Conservation (phyloP, 1,140 invertebrate species). For the Orius laevigatus region DNA sequence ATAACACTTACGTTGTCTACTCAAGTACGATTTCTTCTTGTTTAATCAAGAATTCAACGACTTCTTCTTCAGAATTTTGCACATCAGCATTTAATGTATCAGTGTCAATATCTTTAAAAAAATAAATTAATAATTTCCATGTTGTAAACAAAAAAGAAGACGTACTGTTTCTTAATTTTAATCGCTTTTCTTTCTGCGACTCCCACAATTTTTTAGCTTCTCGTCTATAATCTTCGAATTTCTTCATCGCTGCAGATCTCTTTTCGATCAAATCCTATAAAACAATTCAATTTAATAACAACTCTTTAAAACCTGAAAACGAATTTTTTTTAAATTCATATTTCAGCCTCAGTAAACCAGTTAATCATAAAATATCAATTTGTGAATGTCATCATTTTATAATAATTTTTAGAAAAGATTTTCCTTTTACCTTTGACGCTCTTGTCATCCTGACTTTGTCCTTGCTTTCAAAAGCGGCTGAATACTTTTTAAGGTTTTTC, state of each 20-base stretch:
- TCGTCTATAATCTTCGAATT: slow-evolving; percentile 66
- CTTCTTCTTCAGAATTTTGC: slow-evolving; percentile 83
- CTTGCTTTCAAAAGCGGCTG: slow-evolving; percentile 87
- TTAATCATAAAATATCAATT: slow-evolving; percentile 3
- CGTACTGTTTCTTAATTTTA: slow-evolving; percentile 76
- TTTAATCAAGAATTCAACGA: slow-evolving; percentile 94
- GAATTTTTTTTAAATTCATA: neutral
- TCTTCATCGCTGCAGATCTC: slow-evolving; percentile 71
- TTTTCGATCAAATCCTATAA: slow-evolving; percentile 81
- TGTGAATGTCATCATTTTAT: neutral
- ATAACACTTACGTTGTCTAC: slow-evolving; percentile 19
- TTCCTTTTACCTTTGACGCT: slow-evolving; percentile 62
- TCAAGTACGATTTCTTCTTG: slow-evolving; percentile 76
- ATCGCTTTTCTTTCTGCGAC: slow-evolving; percentile 54
- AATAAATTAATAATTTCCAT: slow-evolving; percentile 12
- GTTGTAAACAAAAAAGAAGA: slow-evolving; percentile 20
- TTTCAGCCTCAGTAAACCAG: neutral
- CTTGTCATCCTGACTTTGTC: slow-evolving; percentile 83
- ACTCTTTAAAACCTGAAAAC: neutral
- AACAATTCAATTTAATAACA: neutral
- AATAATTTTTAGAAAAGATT: neutral
- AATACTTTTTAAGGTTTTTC: slow-evolving; percentile 97
- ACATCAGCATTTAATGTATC: slow-evolving; percentile 73
- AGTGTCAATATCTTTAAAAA: slow-evolving; percentile 65
- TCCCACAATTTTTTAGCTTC: slow-evolving; percentile 57